These are phyloP conservation scores for Dione vanillae DNA, from an alignment of 2,888 invertebrate genomes.

Conservation along the genomic window DNA sequence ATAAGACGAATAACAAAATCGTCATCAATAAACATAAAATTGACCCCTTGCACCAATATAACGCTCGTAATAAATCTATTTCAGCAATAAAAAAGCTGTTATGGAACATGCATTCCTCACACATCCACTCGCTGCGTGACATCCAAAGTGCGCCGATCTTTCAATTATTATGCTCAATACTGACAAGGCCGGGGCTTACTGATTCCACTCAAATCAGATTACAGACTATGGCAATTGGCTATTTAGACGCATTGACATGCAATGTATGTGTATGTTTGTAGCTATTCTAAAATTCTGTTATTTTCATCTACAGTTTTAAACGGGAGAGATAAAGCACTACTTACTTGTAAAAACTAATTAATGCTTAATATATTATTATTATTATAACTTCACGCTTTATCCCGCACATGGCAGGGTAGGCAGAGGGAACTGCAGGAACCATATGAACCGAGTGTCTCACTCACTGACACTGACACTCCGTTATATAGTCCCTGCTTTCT, in stretches of 20 bases:
- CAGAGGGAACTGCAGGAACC: no score
- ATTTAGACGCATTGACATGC: constrained; percentile 39
- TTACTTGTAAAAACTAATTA: no score
- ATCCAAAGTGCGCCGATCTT: constrained; percentile 64
- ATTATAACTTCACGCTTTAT: no score
- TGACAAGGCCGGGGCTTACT: constrained; percentile 68
- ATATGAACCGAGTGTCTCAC: no score
- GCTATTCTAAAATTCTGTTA: not conserved
- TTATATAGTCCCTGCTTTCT: no score
- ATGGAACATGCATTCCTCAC: constrained; percentile 38
- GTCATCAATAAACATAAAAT: not conserved
- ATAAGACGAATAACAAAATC: not conserved
- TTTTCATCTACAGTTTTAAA: not conserved
- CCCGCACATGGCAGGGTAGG: no score
- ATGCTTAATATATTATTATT: no score
- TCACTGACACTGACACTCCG: no score
- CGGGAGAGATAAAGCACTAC: no score
- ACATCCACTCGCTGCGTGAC: constrained; percentile 51
- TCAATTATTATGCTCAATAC: constrained; percentile 78
- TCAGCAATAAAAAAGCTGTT: constrained; percentile 39
- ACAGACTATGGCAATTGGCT: constrained; percentile 52
- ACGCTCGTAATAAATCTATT: constrained; percentile 21
- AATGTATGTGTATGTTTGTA: constrained; percentile 18
- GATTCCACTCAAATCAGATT: constrained; percentile 65
- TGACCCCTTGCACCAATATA: constrained; percentile 21